Base-by-base conservation (phyloP, 2,888 invertebrate genomes). In the Andrena flavipes region DNA sequence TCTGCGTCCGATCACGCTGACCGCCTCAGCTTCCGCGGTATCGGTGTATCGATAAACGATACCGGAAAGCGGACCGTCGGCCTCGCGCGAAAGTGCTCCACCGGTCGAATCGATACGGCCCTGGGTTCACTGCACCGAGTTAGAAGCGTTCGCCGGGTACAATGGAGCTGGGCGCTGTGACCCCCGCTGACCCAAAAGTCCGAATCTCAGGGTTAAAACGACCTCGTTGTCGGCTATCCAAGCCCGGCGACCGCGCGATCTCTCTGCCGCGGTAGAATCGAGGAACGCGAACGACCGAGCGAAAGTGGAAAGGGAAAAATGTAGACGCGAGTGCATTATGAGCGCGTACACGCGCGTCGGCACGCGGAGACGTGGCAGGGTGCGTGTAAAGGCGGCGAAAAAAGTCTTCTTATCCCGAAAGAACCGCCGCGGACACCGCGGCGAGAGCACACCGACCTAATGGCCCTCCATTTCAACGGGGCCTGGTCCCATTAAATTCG, bases 161-260 rank as follows among this genome's bases (percentile, higher is more conserved):
- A 86, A 89, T 89, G 84, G 87, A 87, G 83, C 42, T 62, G 87
- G 87, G 85, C 82, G 86, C 85, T 84, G 80, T 87, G 89, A 89
- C 88, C 89, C 85, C 83, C 76, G 74, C 63, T 88, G 88, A 91
- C 89, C 90, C 84, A 83, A 84, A 88, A 87, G 80, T 76, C 87
- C 88, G 82, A 91, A 89, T 88, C 86, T 84, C 86, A 80, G 80
- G 81, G 82, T 80, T 86, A 76, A 81, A 84, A 87, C 87, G 84
- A 75, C 71, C 80, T 80, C 74, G 84, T 81, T 82, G 83, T 30
- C 80, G 68, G 80, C 78, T 82, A 77, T 76, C 80, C 77, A 76
- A 73, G 48, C 56, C 16, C 54, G 62, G 63, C 56, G 26, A 65
- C 68, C 68, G 42, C 73, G 10, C n/a, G 33, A 16, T 29, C 35